These are phyloP conservation scores for Volucella inanis DNA, from an alignment of 2,888 invertebrate genomes.

Conservation along the genomic window DNA sequence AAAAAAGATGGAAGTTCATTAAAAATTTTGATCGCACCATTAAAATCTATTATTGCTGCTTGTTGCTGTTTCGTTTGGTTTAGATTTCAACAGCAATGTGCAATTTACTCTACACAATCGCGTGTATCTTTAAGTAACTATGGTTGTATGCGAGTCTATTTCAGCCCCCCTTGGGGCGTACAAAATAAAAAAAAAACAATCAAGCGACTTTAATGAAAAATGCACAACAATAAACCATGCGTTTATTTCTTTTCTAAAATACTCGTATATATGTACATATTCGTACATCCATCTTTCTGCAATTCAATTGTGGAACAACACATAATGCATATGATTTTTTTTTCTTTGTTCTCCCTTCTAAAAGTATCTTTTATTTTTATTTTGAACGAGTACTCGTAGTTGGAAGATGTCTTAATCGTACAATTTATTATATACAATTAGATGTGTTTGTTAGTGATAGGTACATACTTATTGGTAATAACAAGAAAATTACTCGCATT, in stretches of 20 bases:
- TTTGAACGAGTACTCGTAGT: background rate
- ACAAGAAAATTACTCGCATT: conserved; percentile 52
- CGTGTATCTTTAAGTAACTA: conserved; percentile 15
- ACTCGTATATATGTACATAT: background rate
- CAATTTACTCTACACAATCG: conserved; percentile 54
- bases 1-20: conserved; percentile 71
- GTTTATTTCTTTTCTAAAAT: conserved; percentile 55
- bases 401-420: conserved; percentile 57
- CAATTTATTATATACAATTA: conserved; percentile 49
- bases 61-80: conserved; percentile 64
- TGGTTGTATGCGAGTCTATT: background rate
- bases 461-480: background rate
- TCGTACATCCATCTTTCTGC: conserved; percentile 44
- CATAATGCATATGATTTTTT: conserved; percentile 55
- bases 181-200: conserved; percentile 16
- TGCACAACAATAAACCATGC: conserved; percentile 74
- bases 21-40: conserved; percentile 75
- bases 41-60: conserved; percentile 75
- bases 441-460: conserved; percentile 17
- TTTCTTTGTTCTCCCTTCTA: conserved; percentile 7
- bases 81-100: conserved; percentile 72
- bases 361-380: conserved; percentile 19
- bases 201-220: conserved; percentile 52
- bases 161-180: conserved; percentile 21
- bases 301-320: conserved; percentile 70